phyloP scores from a whole-genome alignment of 2,797 vertebrate genomes.

The Sebastes cheni region DNA sequence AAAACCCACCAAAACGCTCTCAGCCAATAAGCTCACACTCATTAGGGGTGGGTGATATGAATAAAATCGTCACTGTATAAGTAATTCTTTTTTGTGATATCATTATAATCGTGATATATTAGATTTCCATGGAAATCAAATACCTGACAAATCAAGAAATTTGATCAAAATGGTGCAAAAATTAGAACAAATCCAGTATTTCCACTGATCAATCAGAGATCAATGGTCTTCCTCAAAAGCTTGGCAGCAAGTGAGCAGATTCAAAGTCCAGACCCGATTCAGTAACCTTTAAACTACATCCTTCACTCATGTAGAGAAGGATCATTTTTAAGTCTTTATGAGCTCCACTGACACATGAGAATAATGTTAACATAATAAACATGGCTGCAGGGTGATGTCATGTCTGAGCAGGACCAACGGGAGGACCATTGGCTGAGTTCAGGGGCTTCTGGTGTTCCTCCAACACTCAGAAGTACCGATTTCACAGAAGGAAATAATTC shows the following conservation, averaged over 20 bases:
- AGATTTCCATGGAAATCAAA: no score
- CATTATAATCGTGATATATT: no score
- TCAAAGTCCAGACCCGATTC: background rate
- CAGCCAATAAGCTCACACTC: no score
- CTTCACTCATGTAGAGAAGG: background rate
- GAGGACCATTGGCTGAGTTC: conserved; percentile 32
- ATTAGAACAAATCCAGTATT: no score
- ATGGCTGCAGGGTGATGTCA: conserved; percentile 83
- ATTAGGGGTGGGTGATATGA: no score
- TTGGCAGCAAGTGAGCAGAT: background rate
- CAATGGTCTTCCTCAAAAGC: background rate
- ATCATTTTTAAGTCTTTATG: conserved; percentile 26
- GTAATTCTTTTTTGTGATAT: no score
- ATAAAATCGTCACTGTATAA: no score
- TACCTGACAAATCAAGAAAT: no score
- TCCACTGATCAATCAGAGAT: background rate
- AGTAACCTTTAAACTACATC: conserved; percentile 14
- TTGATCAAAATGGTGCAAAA: no score
- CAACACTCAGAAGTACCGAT: conserved; percentile 1
- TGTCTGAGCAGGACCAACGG: conserved; percentile 79
- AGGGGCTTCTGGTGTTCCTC: conserved; percentile 48
- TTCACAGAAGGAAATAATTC: conserved; percentile 27
- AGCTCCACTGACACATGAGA: conserved; percentile 75
- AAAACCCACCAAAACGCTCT: no score
- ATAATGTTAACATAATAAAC: conserved; percentile 81